phyloP scores from a whole-genome alignment of 2,113 vertebrate species.

The Machaerirhynchus nigripectus region DNA sequence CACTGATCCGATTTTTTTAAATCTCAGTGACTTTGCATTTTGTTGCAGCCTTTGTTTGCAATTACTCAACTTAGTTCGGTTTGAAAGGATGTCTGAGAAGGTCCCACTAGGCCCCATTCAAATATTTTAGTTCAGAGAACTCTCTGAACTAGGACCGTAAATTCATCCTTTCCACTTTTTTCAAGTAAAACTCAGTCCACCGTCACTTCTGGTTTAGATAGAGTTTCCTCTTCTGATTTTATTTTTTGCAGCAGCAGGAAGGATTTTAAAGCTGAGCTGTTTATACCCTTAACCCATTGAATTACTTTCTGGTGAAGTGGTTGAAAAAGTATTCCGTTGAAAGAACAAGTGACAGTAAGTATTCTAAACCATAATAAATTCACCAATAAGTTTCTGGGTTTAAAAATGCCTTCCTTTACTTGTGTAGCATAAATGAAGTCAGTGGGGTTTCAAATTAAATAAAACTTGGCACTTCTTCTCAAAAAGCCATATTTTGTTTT shows the following conservation, averaged over 20 bases:
- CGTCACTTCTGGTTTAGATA: not conserved
- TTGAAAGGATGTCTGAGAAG: not conserved
- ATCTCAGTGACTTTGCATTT: not conserved
- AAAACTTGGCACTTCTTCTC: constrained; percentile 40
- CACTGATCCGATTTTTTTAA: accelerated
- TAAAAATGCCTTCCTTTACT: constrained; percentile 37
- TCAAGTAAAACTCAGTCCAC: not conserved
- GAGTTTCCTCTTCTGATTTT: not conserved
- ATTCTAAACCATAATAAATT: constrained; percentile 4
- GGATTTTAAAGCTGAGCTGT: not conserved
- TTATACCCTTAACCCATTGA: constrained; percentile 22
- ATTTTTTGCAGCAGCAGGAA: not conserved
- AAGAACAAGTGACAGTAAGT: not conserved
- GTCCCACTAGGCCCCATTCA: not conserved
- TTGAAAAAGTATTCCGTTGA: constrained; percentile 1
- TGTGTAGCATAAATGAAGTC: constrained; percentile 44
- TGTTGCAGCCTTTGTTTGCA: not conserved
- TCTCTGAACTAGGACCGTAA: not conserved
- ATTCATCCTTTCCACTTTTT: not conserved
- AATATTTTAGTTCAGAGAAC: not conserved
- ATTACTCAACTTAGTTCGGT: not conserved
- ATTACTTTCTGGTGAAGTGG: constrained; percentile 7
- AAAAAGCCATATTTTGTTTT: constrained; percentile 61
- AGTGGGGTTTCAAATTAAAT: constrained; percentile 43
- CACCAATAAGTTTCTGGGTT: constrained; percentile 21